Percentiles rank a stretch among this genome's conserved stretches.
phyloP scores from a whole-genome alignment of 2,797 vertebrate genomes.

The Lophotriccus pileatus region DNA sequence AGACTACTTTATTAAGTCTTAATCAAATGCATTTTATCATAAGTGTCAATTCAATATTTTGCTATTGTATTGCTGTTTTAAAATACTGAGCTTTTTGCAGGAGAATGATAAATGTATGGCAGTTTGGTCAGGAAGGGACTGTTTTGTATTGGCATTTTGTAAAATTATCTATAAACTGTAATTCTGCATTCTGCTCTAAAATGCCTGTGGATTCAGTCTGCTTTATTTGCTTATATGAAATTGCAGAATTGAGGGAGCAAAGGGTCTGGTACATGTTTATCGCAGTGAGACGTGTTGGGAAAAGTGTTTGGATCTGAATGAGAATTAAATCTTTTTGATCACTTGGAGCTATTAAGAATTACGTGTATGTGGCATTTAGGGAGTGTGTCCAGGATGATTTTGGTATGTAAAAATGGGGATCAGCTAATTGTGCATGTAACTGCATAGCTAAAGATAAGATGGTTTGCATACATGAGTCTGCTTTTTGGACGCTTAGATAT shows the following conservation, averaged over 20 bases:
- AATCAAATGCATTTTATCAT: constrained; percentile 79
- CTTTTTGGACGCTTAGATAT: background rate
- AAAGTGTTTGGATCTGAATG: background rate
- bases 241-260: background rate
- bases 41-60: constrained; percentile 75
- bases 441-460: background rate
- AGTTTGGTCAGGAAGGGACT: constrained; percentile 20
- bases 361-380: rapidly evolving
- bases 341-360: background rate
- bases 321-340: background rate
- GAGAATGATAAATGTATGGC: constrained; percentile 41
- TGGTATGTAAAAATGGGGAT: background rate
- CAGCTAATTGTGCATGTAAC: background rate
- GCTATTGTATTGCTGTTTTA: constrained; percentile 68
- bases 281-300: background rate
- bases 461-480: background rate
- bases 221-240: background rate
- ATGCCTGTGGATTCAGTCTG: background rate
- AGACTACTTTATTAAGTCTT: constrained; percentile 85
- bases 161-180: background rate
- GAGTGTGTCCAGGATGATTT: background rate
- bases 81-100: constrained; percentile 70
- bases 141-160: constrained; percentile 40
- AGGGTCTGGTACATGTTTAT: background rate
- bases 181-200: background rate